Base-by-base conservation (phyloP, 1,140 invertebrate genomes). In the Bombus fervidus region DNA sequence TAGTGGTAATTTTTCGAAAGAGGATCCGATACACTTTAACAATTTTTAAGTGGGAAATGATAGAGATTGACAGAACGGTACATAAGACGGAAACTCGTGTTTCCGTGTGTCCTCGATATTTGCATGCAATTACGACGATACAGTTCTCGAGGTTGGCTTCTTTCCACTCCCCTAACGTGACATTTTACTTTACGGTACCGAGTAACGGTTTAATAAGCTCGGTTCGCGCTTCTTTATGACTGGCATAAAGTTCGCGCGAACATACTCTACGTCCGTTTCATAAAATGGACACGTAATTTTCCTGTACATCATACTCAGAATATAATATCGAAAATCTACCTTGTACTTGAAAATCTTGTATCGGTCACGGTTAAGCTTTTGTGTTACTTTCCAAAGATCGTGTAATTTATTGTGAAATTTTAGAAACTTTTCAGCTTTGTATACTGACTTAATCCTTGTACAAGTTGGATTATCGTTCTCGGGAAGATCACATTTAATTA, bases 161-260 rank as follows among this genome's bases (percentile, higher is more conserved):
- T 71, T 41, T 84, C 72, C 18, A 6, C n/a, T 34, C 37, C 34
- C 31, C 28, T 43, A 34, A 62, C 57, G 43, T 43, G 78, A 81
- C 43, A 57, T 73, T 85, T 74, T 47, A 68, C 69, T 85, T 85
- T 81, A 57, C 69, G 69, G 34, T 74, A 15, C 43, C 43, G n/a
- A 64, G 43, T 74, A 85, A 85, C 78, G 77, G 83, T 85, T 85
- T 81, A 85, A 85, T 85, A 80, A 85, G 68, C 53, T 77, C 59
- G 22, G 34, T 37, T 3, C 31, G 12, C 28, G 59, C 53, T 85
- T 80, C 83, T 85, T 85, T 80, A 85, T 64, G 53, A 57, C 39
- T 12, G 53, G 41, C 68, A 37, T 85, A 79, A 85, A 85, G 53
- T 80, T 64, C 22, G 5, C 66, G 25, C 31, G 37, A 39, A 31